phyloP scores from a whole-genome alignment of 2,888 invertebrate species.

The Brachycybe producta region DNA sequence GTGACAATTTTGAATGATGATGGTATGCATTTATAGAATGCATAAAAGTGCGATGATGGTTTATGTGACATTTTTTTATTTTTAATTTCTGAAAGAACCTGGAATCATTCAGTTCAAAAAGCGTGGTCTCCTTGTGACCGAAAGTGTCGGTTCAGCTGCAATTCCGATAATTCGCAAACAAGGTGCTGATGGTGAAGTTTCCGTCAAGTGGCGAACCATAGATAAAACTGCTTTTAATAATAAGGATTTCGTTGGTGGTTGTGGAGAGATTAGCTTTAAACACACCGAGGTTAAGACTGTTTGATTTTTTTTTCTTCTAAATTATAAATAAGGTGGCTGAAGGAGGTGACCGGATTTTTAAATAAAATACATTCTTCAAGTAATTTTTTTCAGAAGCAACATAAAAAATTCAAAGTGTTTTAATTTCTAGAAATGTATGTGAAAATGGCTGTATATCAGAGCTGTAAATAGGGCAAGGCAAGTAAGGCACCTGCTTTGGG shows the following conservation, averaged over 20 bases:
- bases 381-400: no score
- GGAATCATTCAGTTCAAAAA: constrained; percentile 43
- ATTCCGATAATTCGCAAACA: constrained; percentile 39
- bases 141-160: constrained; percentile 39
- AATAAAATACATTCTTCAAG: no score
- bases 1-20: constrained; percentile 47
- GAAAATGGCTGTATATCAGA: no score
- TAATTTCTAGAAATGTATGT: no score
- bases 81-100: constrained; percentile 35
- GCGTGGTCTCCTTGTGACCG: constrained; percentile 43
- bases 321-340: no score
- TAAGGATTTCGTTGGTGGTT: constrained; percentile 41
- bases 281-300: constrained; percentile 39
- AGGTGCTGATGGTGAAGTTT: constrained; percentile 43
- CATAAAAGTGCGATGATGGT: not conserved
- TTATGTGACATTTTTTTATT: constrained; percentile 3
- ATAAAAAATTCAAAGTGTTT: no score
- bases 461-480: no score
- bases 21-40: constrained; percentile 32
- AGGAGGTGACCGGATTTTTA: no score
- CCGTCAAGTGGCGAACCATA: constrained; percentile 42
- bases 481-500: no score
- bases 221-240: constrained; percentile 44
- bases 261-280: constrained; percentile 38
- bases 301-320: not conserved